A percentile compares a stretch with the other conserved stretches of the same genome.
phyloP scores from a whole-genome alignment of 2,113 vertebrate genomes.

The Turnix velox region DNA sequence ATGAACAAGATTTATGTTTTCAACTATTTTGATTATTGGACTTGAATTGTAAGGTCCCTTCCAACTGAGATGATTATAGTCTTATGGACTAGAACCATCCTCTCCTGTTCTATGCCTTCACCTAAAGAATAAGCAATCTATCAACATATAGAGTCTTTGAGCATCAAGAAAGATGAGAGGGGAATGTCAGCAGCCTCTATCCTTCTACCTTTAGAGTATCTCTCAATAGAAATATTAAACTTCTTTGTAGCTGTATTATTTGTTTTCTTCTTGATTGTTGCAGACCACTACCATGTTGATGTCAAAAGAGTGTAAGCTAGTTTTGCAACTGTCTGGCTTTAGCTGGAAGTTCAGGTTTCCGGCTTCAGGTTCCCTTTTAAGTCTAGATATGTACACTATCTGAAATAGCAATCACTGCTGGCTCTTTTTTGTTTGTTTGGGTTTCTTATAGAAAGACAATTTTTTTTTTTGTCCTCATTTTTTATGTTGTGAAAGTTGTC shows the following conservation, averaged over 20 bases:
- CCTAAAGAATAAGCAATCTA: not conserved
- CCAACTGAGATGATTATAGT: no score
- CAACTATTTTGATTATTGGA: no score
- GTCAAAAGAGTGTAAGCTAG: fast-evolving
- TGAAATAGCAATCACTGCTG: not conserved
- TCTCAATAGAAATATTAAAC: not conserved
- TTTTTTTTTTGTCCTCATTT: not conserved
- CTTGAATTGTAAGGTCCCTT: no score
- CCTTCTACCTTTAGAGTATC: not conserved
- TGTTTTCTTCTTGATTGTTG: not conserved
- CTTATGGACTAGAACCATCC: no score
- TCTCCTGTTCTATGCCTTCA: not conserved
- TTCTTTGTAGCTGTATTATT: not conserved
- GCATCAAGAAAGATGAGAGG: not conserved
- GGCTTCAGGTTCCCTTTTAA: not conserved
- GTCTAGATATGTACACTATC: not conserved
- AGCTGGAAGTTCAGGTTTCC: no score
- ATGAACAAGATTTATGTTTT: not conserved
- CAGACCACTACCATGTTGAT: not conserved
- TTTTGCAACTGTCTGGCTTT: not conserved
- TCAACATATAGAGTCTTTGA: not conserved
- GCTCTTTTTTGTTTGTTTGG: not conserved
- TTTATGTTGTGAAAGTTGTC: not conserved
- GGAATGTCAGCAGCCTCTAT: fast-evolving
- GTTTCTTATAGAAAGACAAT: not conserved